Evolutionary conservation across 2,888 invertebrate genomes (phyloP), one percentile per base, ranked within the genome.

Genomic region (Drosophila picticornis): DNA sequence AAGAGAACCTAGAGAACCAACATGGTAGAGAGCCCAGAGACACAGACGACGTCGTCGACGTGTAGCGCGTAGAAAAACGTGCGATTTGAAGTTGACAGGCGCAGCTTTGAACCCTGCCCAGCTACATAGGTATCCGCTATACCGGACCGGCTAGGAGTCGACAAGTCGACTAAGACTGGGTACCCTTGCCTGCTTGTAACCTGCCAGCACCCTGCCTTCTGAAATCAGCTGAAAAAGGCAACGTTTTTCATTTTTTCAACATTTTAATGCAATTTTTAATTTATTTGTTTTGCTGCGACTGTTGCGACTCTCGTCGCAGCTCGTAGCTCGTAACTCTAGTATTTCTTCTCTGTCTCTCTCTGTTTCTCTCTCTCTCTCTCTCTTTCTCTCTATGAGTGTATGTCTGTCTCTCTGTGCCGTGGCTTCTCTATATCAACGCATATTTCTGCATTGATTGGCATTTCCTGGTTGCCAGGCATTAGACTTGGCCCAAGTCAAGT

Each of bases 231-330:
- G 82, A 80, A 84, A 84, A 79, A 90, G 83, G 85, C 90, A 87
- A 87, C 82, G 80, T 82, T 89, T 87, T 87, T 89, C 84, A 87
- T 88, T 86, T 88, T 90, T 90, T 90, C 73, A 80, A 90, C 86
- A 87, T 89, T 90, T 90, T 90, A 90, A 89, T 88, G 84, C 82
- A 89, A 90, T 84, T 84, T 88, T 90, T 90, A 88, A 88, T 88
- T 90, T 90, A 88, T 88, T 90, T 89, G 88, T 90, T 87, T 90
- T 90, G 79, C 71, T 52, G 64, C 71, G 64, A 64, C 72, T 65
- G 32, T 50, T 52, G 64, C 31, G 40, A 58, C 25, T 46, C 71
- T 72, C 29, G 51, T 29, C 16, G 38, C 22, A 38, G 50, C 58
- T 58, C 22, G 63, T 55, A 60, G 40, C 58, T 59, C 11, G 72